Evolutionary conservation across 2,888 invertebrate genomes (phyloP).

Genomic region (Anarsia innoxiella): DNA sequence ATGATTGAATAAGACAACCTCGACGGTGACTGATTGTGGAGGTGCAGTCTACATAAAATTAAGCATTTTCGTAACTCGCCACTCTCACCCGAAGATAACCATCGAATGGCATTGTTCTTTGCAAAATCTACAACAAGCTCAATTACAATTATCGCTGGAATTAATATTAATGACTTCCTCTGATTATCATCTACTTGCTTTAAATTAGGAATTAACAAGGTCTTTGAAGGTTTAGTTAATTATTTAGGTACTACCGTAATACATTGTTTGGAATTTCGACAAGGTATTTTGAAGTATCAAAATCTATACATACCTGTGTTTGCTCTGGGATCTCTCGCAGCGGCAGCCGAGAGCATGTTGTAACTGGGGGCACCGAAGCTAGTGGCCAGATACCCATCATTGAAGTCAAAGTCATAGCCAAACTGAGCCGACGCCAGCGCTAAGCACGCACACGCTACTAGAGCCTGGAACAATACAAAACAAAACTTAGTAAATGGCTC

Average conservation of each 20-base stretch:
- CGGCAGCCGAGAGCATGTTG: slow-evolving; percentile 52
- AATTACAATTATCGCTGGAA: slow-evolving; percentile 12
- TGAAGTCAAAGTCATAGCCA: slow-evolving; percentile 38
- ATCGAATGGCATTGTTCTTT: slow-evolving; percentile 33
- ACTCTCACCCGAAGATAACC: slow-evolving; percentile 28
- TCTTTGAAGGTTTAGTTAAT: slow-evolving; percentile 1
- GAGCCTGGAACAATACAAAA: slow-evolving; percentile 53
- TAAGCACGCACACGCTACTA: slow-evolving; percentile 59
- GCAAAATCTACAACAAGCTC: slow-evolving; percentile 29
- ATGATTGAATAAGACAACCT: slow-evolving; percentile 23
- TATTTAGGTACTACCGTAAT: neutral
- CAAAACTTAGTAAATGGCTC: no score
- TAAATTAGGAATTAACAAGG: slow-evolving; percentile 3
- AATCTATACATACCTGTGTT: slow-evolving; percentile 71
- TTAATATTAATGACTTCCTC: slow-evolving; percentile 14
- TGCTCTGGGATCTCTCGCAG: slow-evolving; percentile 73
- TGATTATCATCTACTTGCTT: slow-evolving; percentile 13
- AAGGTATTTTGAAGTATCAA: no score
- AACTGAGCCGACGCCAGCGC: slow-evolving; percentile 59
- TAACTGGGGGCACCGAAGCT: slow-evolving; percentile 59
- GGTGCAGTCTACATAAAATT: slow-evolving; percentile 3
- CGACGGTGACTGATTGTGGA: slow-evolving; percentile 14
- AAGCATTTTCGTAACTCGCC: slow-evolving; percentile 30
- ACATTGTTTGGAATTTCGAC: no score
- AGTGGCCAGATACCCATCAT: slow-evolving; percentile 55